phyloP scores from a whole-genome alignment of 2,113 vertebrate species.

The Haemorhous mexicanus region DNA sequence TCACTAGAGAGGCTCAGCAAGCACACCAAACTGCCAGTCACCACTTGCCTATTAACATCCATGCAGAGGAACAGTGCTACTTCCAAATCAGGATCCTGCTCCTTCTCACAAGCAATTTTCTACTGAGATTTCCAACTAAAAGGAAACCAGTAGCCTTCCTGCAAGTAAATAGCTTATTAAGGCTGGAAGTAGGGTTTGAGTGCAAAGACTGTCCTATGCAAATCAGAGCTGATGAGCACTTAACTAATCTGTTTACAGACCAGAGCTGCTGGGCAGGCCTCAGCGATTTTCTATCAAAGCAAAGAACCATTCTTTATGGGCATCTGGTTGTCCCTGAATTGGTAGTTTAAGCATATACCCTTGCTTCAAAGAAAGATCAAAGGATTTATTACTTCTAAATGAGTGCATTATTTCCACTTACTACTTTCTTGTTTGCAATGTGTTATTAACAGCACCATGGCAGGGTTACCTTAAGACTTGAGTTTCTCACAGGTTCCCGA shows the following conservation, averaged over 20 bases:
- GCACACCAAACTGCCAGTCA: background rate
- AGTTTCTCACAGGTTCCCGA: conserved; percentile 60
- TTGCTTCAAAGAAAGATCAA: conserved; percentile 83
- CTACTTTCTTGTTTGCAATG: conserved; percentile 77
- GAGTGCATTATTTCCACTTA: conserved; percentile 79
- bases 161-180: conserved; percentile 70
- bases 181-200: conserved; percentile 59
- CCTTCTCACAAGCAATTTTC: conserved; percentile 51
- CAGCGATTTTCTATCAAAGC: conserved; percentile 80
- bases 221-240: conserved; percentile 77
- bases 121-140: conserved; percentile 17
- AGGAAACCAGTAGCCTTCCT: conserved; percentile 48
- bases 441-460: conserved; percentile 76
- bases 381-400: conserved; percentile 80
- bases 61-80: background rate
- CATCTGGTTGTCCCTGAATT: conserved; percentile 81
- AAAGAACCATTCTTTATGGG: conserved; percentile 76
- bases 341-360: conserved; percentile 76
- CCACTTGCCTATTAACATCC: background rate
- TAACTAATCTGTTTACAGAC: conserved; percentile 84
- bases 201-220: conserved; percentile 70
- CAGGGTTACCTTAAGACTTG: conserved; percentile 66
- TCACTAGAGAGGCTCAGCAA: background rate
- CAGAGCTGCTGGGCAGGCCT: conserved; percentile 80
- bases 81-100: conserved; percentile 1